Evolutionary conservation across 1,140 invertebrate species (phyloP), one percentile per base, ranked within the genome.

Genomic region (Atta cephalotes): DNA sequence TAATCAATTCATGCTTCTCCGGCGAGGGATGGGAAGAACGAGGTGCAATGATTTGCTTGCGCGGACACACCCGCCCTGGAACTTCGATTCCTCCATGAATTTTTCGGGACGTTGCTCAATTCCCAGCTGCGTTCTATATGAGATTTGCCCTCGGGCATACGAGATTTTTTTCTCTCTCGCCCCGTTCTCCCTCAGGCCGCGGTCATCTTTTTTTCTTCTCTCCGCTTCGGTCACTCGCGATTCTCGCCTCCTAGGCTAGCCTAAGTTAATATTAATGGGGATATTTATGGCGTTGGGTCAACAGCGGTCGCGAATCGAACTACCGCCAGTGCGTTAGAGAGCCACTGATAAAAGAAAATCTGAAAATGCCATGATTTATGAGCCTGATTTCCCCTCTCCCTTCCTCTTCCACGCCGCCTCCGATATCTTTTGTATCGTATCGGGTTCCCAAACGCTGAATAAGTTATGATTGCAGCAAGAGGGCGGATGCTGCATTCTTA

Each of bases 231-330:
- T 86, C 88, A 85, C 87, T 92, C 91, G 92, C 90, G 92, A 93
- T 92, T 93, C 91, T 92, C 88, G 91, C 88, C 90, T 91, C 80
- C 90, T 88, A 88, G 87, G 77, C 87, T 25, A 86, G 92, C 92
- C 94, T 95, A 95, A 95, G 93, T 95, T 95, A 95, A 95, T 95
- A 95, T 95, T 95, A 95, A 95, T 95, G 93, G 94, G 94, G 91
- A 95, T 95, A 95, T 95, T 95, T 95, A 95, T 95, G 94, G 93
- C 92, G 92, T 72, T 87, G 92, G 94, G 93, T 94, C 93, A 95
- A 91, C 89, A 88, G 79, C 93, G 92, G 92, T 93, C 93, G 92
- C 92, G 88, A 79, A 25, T 68, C 66, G 66, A 70, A 12, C 66
- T 14, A 51, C 18, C 63, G 76, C 58, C 68, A 60, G 58, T 35